A percentile compares a stretch with the other conserved stretches of the same genome.
phyloP scores from a whole-genome alignment of 2,888 invertebrate genomes.

The Conomelus anceps region DNA sequence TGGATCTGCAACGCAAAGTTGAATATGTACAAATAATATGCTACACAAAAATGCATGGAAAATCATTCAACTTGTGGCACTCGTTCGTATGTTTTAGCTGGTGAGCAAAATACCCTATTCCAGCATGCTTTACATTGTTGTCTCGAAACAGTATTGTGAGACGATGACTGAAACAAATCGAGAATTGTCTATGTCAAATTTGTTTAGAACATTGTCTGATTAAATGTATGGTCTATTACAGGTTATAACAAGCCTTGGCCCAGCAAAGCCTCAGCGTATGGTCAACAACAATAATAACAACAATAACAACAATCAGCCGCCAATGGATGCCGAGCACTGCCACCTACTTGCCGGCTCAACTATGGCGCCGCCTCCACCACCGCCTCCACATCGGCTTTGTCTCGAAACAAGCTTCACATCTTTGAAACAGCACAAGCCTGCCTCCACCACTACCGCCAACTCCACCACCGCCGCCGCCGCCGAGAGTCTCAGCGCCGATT shows the following conservation, averaged over 20 bases:
- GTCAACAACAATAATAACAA: conserved; percentile 32
- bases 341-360: conserved; percentile 45
- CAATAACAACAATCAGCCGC: conserved; percentile 42
- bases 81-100: too few species aligned
- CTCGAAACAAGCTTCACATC: conserved; percentile 72
- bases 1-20: too few species aligned
- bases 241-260: conserved; percentile 73
- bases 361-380: conserved; percentile 44
- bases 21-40: too few species aligned
- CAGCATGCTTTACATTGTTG: too few species aligned
- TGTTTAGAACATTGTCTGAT: not conserved
- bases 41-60: too few species aligned
- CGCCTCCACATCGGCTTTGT: conserved; percentile 54
- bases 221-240: conserved; percentile 38
- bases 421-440: conserved; percentile 48
- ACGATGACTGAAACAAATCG: too few species aligned
- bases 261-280: conserved; percentile 65
- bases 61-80: too few species aligned
- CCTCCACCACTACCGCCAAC: conserved; percentile 23
- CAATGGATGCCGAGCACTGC: conserved; percentile 38
- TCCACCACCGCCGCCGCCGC: conserved; percentile 25
- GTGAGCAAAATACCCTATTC: too few species aligned
- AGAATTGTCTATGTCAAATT: too few species aligned
- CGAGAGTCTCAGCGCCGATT: conserved; percentile 40
- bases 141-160: too few species aligned